A percentile compares a stretch with the other conserved stretches of the same genome.
These are phyloP conservation scores for Norana najaformis DNA, from an alignment of 2,888 invertebrate genomes.

Conservation along the genomic window DNA sequence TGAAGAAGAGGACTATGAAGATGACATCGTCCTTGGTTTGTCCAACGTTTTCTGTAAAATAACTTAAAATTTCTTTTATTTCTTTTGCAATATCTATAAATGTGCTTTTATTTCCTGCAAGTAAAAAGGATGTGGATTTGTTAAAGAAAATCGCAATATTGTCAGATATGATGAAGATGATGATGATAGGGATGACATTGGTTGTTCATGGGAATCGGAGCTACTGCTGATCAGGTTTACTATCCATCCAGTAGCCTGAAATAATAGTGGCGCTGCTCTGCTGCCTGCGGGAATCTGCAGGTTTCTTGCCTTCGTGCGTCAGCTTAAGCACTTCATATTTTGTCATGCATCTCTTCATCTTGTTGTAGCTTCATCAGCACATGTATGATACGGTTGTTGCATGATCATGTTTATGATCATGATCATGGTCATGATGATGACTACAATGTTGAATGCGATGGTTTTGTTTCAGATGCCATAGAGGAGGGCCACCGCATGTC, in stretches of 20 bases:
- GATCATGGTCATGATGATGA: not conserved
- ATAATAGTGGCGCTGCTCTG: no score
- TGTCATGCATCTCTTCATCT: no score
- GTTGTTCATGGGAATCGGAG: no score
- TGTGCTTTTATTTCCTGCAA: not conserved
- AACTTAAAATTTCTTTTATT: not conserved
- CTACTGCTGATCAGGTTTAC: no score
- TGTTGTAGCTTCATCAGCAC: no score
- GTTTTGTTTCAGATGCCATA: not conserved
- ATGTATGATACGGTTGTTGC: no score
- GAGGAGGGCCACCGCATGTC: not conserved
- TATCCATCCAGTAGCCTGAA: no score
- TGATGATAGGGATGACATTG: not conserved
- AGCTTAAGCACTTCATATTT: no score
- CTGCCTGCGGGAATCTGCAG: no score
- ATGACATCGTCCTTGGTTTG: not conserved
- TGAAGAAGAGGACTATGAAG: conserved; percentile 25
- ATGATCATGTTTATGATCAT: not conserved
- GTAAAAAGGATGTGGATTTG: not conserved
- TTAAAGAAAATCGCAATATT: not conserved
- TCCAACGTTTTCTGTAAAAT: not conserved
- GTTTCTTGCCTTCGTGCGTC: no score
- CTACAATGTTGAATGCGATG: not conserved
- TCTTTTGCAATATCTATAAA: not conserved
- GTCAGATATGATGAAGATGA: not conserved